These are phyloP conservation scores for Drosophila ercepeae DNA, from an alignment of 1,140 invertebrate species.

Conservation along the genomic window DNA sequence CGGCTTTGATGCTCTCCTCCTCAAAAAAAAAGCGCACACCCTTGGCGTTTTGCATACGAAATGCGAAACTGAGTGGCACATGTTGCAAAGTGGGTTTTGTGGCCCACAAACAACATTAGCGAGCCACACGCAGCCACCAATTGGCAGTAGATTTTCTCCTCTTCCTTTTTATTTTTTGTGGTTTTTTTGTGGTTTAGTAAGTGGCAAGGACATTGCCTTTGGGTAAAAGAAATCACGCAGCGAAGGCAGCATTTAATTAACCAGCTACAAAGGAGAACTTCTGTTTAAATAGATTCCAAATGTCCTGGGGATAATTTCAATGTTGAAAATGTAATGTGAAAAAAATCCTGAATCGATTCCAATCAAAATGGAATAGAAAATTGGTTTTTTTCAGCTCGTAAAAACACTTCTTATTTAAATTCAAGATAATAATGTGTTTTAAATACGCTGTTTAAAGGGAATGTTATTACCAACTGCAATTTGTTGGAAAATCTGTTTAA, in stretches of 20 bases:
- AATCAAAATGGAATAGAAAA: background rate
- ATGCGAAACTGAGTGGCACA: conserved; percentile 27
- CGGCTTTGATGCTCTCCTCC: conserved; percentile 3
- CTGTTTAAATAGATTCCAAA: conserved; percentile 16
- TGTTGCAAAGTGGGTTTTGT: conserved; percentile 47
- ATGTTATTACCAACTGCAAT: no score
- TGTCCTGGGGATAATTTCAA: conserved; percentile 19
- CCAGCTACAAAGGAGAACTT: conserved; percentile 36
- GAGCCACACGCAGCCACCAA: conserved; percentile 13
- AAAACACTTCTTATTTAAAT: no score
- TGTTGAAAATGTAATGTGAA: conserved; percentile 13
- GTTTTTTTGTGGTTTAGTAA: conserved; percentile 1
- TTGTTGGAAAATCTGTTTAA: no score
- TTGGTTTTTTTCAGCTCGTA: no score
- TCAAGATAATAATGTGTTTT: no score
- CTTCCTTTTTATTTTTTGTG: background rate
- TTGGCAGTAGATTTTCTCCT: conserved; percentile 1
- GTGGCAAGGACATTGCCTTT: conserved; percentile 27
- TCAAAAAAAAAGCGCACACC: conserved; percentile 14
- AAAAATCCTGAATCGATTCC: background rate
- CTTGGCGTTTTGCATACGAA: conserved; percentile 47
- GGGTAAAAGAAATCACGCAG: conserved; percentile 22
- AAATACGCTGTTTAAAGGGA: no score
- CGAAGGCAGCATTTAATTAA: conserved; percentile 58
- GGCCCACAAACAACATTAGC: conserved; percentile 60